Evolutionary conservation across 2,113 vertebrate genomes (phyloP).

Genomic region (Oncorhynchus nerka): DNA sequence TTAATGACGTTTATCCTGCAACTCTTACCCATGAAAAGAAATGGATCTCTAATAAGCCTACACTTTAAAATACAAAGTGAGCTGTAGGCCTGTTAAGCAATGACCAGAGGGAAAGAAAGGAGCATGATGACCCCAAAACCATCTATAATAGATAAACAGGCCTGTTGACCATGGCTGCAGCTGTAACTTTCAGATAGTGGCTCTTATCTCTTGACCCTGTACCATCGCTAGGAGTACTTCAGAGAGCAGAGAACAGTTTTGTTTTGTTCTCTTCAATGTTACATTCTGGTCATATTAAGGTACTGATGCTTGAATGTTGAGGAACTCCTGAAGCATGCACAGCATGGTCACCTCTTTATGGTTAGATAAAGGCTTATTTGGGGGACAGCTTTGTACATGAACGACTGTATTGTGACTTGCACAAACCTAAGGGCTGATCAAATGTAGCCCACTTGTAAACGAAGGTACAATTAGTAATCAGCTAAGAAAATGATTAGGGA

Average conservation of each 20-base stretch:
- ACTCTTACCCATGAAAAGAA: too few species aligned
- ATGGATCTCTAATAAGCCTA: conserved; percentile 48
- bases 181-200: conserved; percentile 52
- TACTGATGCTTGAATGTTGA: conserved; percentile 1
- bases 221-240: conserved; percentile 23
- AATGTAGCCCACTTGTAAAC: conserved; percentile 21
- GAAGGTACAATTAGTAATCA: conserved; percentile 28
- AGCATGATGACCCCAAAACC: conserved; percentile 41
- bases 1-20: neutral
- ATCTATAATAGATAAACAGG: conserved; percentile 65
- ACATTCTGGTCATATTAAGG: neutral
- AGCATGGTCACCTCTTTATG: conserved; percentile 36
- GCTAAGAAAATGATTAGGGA: neutral
- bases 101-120: conserved; percentile 2
- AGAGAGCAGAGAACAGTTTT: conserved; percentile 27
- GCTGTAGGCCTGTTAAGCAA: neutral
- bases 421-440: conserved; percentile 10
- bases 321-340: conserved; percentile 3
- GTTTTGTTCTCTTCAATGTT: neutral
- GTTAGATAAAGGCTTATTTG: neutral
- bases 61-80: conserved; percentile 9
- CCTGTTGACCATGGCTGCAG: conserved; percentile 56
- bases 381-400: conserved; percentile 18
- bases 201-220: conserved; percentile 45
- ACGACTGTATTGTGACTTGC: conserved; percentile 5